Evolutionary conservation across 2,797 vertebrate genomes (phyloP).

Genomic region (Pangasius macronema): DNA sequence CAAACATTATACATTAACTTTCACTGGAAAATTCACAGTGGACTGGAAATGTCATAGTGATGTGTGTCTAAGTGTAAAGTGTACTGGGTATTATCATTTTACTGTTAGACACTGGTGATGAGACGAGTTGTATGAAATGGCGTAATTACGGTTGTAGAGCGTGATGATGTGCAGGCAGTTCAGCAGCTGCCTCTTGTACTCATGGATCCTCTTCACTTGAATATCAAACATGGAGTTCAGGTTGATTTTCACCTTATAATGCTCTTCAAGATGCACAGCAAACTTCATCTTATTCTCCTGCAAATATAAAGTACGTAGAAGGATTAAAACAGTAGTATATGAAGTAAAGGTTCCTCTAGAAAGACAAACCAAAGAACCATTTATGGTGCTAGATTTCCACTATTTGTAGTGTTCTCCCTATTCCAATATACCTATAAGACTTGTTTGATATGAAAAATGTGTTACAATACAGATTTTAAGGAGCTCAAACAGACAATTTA

Average conservation of each 20-base stretch:
- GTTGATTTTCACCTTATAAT: constrained; percentile 88
- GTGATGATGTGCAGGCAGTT: constrained; percentile 93
- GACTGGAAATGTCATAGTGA: neutral
- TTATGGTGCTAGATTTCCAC: neutral
- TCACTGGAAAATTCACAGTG: neutral
- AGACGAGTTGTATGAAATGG: neutral
- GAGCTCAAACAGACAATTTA: neutral
- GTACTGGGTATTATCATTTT: neutral
- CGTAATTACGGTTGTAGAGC: constrained; percentile 83
- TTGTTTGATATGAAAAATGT: neutral
- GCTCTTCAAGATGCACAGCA: constrained; percentile 78
- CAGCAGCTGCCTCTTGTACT: constrained; percentile 91
- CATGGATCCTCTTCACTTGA: constrained; percentile 93
- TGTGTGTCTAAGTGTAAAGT: neutral
- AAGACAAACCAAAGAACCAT: neutral
- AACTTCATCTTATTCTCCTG: constrained; percentile 95
- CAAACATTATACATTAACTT: neutral
- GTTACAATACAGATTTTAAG: neutral
- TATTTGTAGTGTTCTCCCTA: neutral
- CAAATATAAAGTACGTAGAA: neutral
- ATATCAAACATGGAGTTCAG: constrained; percentile 88
- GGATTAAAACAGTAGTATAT: neutral
- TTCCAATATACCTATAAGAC: neutral
- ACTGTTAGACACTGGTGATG: neutral
- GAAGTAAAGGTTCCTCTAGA: neutral